Evolutionary conservation across 2,888 invertebrate species (phyloP), one percentile per base, ranked within the genome.

Genomic region (Pharmacophagus antenor): DNA sequence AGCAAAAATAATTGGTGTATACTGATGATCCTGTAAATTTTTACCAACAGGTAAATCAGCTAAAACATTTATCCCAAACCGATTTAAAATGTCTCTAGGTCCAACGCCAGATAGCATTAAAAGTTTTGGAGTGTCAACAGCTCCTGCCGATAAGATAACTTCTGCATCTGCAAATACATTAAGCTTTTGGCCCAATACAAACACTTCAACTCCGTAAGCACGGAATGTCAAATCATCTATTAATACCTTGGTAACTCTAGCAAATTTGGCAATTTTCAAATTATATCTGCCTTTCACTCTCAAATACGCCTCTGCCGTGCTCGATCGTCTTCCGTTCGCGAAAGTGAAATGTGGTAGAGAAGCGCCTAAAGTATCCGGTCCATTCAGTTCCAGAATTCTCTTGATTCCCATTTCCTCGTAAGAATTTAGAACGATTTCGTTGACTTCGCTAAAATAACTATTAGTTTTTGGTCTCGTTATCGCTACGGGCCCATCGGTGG

Each of bases 101-200:
- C 88, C 88, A 56, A 88, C 73, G 0, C 88, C 88, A 23, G 89
- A 87, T 0, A 86, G 70, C 79, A 88, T 78, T 53, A 88, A 67
- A 47, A 88, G 70, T 67, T 88, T 85, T 4, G 88, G 83, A 25
- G 82, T 79, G 21, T 87, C 81, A 17, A 87, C 79, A 27, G 74
- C 55, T 6, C 88, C 88, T 21, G 85, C 86, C 2, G 88, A 87
- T 47, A 88, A 44, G 5, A 88, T 79, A 0, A 88, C 76, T 73
- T 88, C 89, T 54, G 71, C 73, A 8, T 68, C 67, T 37, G 80
- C 77, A 60, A 72, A 80, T 4, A 84, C 70, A 7, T 80, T 72
- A 0, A 82, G 66, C 31, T 63, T 65, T 63, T 70, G 68, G 2
- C 77, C 77, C 41, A 71, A 65, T 12, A 73, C 69, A 7, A 69